Evolutionary conservation across 2,888 invertebrate genomes (phyloP).

Genomic region (Leptura quadrifasciata): DNA sequence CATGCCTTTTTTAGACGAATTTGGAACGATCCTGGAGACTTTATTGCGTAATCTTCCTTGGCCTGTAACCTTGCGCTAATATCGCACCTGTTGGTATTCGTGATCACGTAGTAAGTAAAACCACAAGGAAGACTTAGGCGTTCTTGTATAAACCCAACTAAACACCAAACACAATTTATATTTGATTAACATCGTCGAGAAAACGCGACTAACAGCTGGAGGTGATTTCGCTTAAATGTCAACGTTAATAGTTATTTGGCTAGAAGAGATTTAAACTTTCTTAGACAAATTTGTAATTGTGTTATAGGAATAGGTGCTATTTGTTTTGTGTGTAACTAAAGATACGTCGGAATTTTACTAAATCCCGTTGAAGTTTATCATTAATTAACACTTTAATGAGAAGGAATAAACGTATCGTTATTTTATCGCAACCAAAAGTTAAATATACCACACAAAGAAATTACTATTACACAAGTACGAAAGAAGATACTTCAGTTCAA

Average conservation of each 20-base stretch:
- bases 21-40: neutral
- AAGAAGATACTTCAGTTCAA: too few relatives aligned
- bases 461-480: too few relatives aligned
- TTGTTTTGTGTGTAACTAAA: neutral
- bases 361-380: neutral
- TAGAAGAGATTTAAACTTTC: neutral
- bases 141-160: slow-evolving; percentile 1
- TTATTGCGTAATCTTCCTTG: neutral
- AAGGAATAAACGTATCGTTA: neutral
- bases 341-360: neutral
- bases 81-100: slow-evolving; percentile 1
- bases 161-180: neutral
- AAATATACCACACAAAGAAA: neutral
- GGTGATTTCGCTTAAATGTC: neutral
- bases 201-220: neutral
- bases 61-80: neutral
- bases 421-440: neutral
- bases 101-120: slow-evolving; percentile 2
- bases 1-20: neutral
- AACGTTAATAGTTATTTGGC: slow-evolving; percentile 3
- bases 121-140: neutral
- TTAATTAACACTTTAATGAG: neutral
- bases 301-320: neutral
- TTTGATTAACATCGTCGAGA: slow-evolving; percentile 2
- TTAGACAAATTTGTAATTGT: neutral